These are phyloP conservation scores for Sebastiscus tertius DNA, from an alignment of 2,797 vertebrate species.

Conservation along the genomic window DNA sequence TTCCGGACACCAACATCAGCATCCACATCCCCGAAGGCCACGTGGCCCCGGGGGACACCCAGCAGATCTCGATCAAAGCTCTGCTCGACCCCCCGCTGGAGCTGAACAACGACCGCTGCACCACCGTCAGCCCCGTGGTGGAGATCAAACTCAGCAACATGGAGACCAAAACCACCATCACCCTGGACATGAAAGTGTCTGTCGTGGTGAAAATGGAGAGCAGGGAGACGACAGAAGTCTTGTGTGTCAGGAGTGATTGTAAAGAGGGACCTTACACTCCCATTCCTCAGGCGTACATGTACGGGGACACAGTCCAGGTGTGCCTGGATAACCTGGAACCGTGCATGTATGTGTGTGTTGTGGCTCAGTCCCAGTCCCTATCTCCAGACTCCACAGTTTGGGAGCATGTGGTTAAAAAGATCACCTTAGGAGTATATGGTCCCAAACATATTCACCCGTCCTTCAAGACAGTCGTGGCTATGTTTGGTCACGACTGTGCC, in stretches of 20 bases:
- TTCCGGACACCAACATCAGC: conserved; percentile 94
- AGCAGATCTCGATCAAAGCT: conserved; percentile 94
- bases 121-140: conserved; percentile 91
- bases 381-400: conserved; percentile 89
- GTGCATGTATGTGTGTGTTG: conserved; percentile 92
- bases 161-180: conserved; percentile 89
- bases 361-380: conserved; percentile 87
- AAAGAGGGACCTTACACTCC: conserved; percentile 93
- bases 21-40: conserved; percentile 92
- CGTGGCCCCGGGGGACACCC: conserved; percentile 87
- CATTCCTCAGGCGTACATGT: conserved; percentile 84
- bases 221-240: conserved; percentile 84
- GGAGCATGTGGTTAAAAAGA: conserved; percentile 93
- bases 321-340: conserved; percentile 93
- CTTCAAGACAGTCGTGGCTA: conserved; percentile 93
- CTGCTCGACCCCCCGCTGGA: conserved; percentile 93
- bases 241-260: conserved; percentile 90
- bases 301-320: conserved; percentile 91
- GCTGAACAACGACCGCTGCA: conserved; percentile 92
- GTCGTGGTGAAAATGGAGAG: conserved; percentile 90
- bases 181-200: conserved; percentile 93
- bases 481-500: conserved; percentile 94
- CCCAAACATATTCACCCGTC: conserved; percentile 97
- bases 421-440: conserved; percentile 94
- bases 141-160: conserved; percentile 96